These are phyloP conservation scores for Euleptes europaea DNA, from an alignment of 2,113 vertebrate genomes.

Conservation along the genomic window DNA sequence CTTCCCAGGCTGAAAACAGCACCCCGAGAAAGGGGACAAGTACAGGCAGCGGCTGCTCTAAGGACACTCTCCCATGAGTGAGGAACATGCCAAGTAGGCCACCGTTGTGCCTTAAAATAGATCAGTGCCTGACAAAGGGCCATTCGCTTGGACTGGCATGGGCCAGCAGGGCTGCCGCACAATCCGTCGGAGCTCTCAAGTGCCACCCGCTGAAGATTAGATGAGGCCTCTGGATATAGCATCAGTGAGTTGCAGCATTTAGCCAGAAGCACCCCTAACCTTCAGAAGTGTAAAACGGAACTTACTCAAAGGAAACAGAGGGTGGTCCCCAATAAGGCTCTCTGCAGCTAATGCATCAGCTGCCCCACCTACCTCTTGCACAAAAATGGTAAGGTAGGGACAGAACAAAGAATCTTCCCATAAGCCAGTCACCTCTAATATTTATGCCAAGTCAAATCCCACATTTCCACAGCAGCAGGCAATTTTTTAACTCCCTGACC, in stretches of 20 bases:
- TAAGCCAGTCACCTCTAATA: background rate
- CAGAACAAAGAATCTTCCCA: background rate
- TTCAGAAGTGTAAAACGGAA: background rate
- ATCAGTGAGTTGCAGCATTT: background rate
- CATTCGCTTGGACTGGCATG: background rate
- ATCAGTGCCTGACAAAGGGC: background rate
- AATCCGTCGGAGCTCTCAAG: background rate
- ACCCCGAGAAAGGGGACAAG: background rate
- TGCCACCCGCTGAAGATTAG: conserved; percentile 24
- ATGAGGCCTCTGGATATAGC: background rate
- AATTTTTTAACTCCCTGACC: background rate
- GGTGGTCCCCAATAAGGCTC: fast-evolving
- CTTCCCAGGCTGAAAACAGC: background rate
- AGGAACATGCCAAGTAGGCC: background rate
- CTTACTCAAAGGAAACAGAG: background rate
- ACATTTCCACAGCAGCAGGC: background rate
- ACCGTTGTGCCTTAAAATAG: background rate
- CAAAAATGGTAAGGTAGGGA: background rate
- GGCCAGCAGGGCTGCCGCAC: background rate
- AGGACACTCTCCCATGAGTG: background rate
- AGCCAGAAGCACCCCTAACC: background rate
- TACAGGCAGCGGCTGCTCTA: background rate
- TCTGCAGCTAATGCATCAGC: background rate
- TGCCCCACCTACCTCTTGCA: background rate
- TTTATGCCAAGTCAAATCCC: background rate